Percentiles rank a stretch among this genome's conserved stretches.
phyloP scores from a whole-genome alignment of 2,888 invertebrate species.

The Mylabris sibirica region DNA sequence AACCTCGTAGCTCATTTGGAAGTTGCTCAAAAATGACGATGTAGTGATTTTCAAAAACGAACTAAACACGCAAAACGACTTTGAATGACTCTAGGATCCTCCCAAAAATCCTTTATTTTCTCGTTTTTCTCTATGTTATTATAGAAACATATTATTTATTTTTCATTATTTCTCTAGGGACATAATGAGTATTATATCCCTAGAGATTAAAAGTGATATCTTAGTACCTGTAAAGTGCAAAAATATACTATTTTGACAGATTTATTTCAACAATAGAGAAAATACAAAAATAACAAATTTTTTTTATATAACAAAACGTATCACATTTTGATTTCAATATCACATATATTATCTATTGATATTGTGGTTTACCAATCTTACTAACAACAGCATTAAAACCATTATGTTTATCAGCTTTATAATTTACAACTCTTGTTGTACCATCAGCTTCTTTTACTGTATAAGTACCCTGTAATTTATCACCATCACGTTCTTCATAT shows the following conservation, averaged over 20 bases:
- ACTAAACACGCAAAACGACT: too few species aligned
- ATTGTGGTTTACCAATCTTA: slow-evolving; percentile 44
- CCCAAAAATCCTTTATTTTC: too few species aligned
- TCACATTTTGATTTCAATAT: slow-evolving; percentile 8
- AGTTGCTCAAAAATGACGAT: too few species aligned
- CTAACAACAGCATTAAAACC: slow-evolving; percentile 50
- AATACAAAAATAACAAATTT: not conserved
- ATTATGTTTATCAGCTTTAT: slow-evolving; percentile 50
- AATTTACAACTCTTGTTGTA: slow-evolving; percentile 49
- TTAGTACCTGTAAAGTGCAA: too few species aligned
- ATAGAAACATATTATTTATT: too few species aligned
- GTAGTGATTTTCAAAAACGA: too few species aligned
- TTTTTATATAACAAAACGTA: not conserved
- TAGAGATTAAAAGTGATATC: too few species aligned
- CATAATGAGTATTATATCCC: too few species aligned
- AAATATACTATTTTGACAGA: slow-evolving; percentile 72
- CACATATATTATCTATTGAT: slow-evolving; percentile 23
- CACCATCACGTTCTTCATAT: slow-evolving; percentile 65
- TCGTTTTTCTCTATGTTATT: too few species aligned
- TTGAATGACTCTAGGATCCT: too few species aligned
- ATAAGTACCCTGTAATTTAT: slow-evolving; percentile 59
- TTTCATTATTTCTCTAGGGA: too few species aligned
- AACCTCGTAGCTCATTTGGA: too few species aligned
- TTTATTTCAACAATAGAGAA: slow-evolving; percentile 2
- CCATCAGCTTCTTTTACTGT: slow-evolving; percentile 64